Evolutionary conservation across 2,888 invertebrate genomes (phyloP).

Genomic region (Amphipyra berbera): DNA sequence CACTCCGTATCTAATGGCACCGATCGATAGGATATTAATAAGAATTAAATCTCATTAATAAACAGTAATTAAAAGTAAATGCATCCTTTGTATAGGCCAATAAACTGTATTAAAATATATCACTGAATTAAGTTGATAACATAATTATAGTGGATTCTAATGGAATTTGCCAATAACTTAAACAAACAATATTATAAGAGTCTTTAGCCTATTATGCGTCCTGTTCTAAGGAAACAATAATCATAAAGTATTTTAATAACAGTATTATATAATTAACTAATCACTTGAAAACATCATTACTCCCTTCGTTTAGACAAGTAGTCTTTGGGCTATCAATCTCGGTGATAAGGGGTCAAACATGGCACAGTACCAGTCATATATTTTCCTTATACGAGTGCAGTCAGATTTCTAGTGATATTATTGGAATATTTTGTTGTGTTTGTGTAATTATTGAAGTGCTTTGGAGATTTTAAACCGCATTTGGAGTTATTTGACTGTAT

Average conservation of each 20-base stretch:
- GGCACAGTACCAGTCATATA: slow-evolving; percentile 41
- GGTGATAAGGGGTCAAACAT: slow-evolving; percentile 59
- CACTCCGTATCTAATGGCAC: too few relatives aligned
- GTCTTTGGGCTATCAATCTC: slow-evolving; percentile 54
- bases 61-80: slow-evolving; percentile 9
- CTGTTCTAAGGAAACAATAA: slow-evolving; percentile 14
- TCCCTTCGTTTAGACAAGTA: slow-evolving; percentile 35
- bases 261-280: slow-evolving; percentile 48
- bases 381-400: slow-evolving; percentile 48
- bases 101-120: slow-evolving; percentile 8
- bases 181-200: slow-evolving; percentile 8
- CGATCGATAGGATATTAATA: too few relatives aligned
- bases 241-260: slow-evolving; percentile 2
- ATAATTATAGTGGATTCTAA: not conserved
- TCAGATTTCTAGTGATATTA: slow-evolving; percentile 34
- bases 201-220: slow-evolving; percentile 1
- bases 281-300: slow-evolving; percentile 57
- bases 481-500: not conserved
- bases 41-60: too few relatives aligned
- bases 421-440: slow-evolving; percentile 33
- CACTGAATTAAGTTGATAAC: too few relatives aligned
- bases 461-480: not conserved
- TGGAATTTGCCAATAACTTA: not conserved
- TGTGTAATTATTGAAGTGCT: slow-evolving; percentile 20
- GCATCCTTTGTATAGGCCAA: not conserved